Conservation (phyloP, 2,888 invertebrate genomes). For the Microplitis manilae region DNA sequence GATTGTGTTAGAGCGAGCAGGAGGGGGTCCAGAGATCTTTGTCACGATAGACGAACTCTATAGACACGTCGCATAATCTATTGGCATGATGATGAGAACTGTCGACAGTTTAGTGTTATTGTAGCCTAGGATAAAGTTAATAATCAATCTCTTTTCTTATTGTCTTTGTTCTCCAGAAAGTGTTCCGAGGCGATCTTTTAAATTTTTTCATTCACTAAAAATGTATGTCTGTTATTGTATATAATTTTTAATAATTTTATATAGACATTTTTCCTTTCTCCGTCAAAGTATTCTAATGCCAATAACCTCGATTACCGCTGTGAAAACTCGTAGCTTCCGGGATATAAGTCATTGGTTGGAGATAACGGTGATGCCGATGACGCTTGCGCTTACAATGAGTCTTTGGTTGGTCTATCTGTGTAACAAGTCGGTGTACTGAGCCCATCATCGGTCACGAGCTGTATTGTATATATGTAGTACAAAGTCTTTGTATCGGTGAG, state of each 20-base stretch:
- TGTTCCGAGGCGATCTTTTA: neutral
- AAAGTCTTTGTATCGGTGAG: constrained; percentile 8
- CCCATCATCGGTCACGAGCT: constrained; percentile 17
- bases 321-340: constrained; percentile 20
- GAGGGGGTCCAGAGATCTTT: constrained; percentile 17
- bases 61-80: constrained; percentile 5
- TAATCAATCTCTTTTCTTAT: neutral
- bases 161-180: neutral
- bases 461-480: neutral
- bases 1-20: neutral
- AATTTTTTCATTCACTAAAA: neutral
- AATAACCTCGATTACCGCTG: constrained; percentile 16
- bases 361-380: constrained; percentile 30
- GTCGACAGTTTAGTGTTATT: neutral
- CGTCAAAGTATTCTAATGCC: constrained; percentile 14
- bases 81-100: neutral
- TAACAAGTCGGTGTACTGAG: constrained; percentile 8
- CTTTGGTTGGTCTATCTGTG: constrained; percentile 9
- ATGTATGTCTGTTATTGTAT: neutral
- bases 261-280: neutral
- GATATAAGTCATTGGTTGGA: constrained; percentile 22
- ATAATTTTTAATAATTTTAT: neutral
- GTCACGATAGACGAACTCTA: constrained; percentile 19
- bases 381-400: constrained; percentile 24
- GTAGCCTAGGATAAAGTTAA: constrained; percentile 6